Evolutionary conservation across 2,797 vertebrate species (phyloP), one percentile per base, ranked within the genome.

Genomic region (Microctenopoma lineatum): DNA sequence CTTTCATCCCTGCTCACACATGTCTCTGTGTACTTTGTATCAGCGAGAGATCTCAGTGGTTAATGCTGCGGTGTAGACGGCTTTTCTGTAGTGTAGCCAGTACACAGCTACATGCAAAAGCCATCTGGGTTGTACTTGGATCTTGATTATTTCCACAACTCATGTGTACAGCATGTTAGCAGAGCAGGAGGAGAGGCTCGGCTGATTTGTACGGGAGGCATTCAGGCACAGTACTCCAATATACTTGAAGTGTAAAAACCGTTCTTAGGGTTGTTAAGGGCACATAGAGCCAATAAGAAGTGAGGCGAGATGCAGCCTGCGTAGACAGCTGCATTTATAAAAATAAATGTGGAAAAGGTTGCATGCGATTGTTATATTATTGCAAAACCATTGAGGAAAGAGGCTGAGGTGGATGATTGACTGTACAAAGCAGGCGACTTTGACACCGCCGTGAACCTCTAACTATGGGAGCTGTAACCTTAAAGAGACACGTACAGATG

Each of bases 1-100:
- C 21, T 48, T 59, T 70, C 32, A 80, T 64, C 57, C 39, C 7
- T 21, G 13, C 34, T 56, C 60, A 64, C 70, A 58, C 59, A 48
- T 21, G 13, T 38, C 34, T 60, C 46, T 45, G 65, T 77, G 77
- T 67, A 41, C 55, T 65, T 45, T 42, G 29, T 15, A 62, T 60
- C 61, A 73, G 52, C 42, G 9, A 55, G 66, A 42, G 38, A 69
- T 27, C 44, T 39, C 4, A 2, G 60, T 11, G 32, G 42, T 59
- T 56, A 62, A 45, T 8, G 42, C 63, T 9, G 52, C 42, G 18
- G 42, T 16, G 57, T 36, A 36, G 56, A 52, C 7, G 8, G 15
- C 50, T 68, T 53, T 62, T 29, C 73, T 16, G 50, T 26, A 2
- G 13, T 4, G n/a, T 25, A 18, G n/a, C 15, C 32, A 25, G 18